phyloP scores from a whole-genome alignment of 2,888 invertebrate species.

The Athalia rosae region DNA sequence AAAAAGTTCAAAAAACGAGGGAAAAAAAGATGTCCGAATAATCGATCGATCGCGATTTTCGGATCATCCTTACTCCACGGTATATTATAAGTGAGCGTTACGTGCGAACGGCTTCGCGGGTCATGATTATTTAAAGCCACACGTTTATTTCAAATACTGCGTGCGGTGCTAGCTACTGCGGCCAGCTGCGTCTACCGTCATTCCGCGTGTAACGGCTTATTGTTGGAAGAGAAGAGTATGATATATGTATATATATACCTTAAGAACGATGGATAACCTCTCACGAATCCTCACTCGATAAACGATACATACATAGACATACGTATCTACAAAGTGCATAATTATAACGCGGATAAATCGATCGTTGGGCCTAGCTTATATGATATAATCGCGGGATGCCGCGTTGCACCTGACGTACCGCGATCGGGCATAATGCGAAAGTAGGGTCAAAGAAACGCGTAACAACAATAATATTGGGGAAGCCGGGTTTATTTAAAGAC shows the following conservation, averaged over 20 bases:
- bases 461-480: slow-evolving; percentile 43
- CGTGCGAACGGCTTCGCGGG: slow-evolving; percentile 68
- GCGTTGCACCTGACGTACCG: slow-evolving; percentile 27
- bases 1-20: neutral
- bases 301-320: neutral
- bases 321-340: neutral
- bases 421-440: neutral
- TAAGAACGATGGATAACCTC: neutral
- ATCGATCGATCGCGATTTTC: too few relatives aligned
- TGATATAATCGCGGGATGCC: neutral
- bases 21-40: too few relatives aligned
- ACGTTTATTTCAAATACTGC: slow-evolving; percentile 71
- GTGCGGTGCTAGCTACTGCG: slow-evolving; percentile 56
- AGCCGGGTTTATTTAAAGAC: slow-evolving; percentile 42
- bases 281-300: neutral
- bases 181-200: slow-evolving; percentile 68
- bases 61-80: too few relatives aligned
- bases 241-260: too few relatives aligned
- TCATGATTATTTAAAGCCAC: slow-evolving; percentile 73
- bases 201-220: slow-evolving; percentile 45
- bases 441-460: slow-evolving; percentile 16
- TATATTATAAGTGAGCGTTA: neutral
- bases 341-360: neutral
- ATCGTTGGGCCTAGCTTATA: neutral
- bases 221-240: too few relatives aligned